Percentiles rank a stretch among this genome's conserved stretches.
Evolutionary conservation across 2,113 vertebrate species (phyloP).

Genomic region (Tyrannus savana): DNA sequence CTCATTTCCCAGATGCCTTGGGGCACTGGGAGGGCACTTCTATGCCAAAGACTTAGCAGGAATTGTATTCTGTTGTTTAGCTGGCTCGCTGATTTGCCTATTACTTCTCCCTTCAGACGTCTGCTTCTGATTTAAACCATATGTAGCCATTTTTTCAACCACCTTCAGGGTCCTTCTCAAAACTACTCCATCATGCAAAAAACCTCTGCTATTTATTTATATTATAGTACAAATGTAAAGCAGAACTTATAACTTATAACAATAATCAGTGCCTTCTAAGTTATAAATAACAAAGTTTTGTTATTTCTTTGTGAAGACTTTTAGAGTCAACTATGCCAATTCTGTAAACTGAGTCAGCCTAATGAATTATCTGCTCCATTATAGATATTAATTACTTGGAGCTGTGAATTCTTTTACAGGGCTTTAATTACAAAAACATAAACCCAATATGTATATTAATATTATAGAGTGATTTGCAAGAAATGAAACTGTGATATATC

Average conservation of each 20-base stretch:
- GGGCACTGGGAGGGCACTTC: constrained; percentile 3
- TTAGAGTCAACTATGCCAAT: background rate
- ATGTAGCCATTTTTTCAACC: background rate
- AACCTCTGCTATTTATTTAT: background rate
- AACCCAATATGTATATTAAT: background rate
- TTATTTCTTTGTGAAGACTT: background rate
- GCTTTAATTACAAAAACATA: background rate
- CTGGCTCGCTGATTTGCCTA: background rate
- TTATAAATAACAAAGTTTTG: background rate
- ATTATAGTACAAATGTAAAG: background rate
- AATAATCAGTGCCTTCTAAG: background rate
- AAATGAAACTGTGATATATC: background rate
- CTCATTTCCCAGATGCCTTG: constrained; percentile 31
- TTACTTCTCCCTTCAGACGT: constrained; percentile 17
- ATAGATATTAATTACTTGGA: background rate
- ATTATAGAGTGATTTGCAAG: background rate
- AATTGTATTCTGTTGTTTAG: constrained; percentile 37
- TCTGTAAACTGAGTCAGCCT: background rate
- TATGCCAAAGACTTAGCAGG: constrained; percentile 29
- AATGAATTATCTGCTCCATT: background rate
- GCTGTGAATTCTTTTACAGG: background rate
- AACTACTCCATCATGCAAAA: background rate
- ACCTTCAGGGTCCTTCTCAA: background rate
- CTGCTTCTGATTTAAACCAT: constrained; percentile 38
- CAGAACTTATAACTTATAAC: background rate